Base-by-base conservation (phyloP, 2,113 vertebrate genomes). In the Rana temporaria region DNA sequence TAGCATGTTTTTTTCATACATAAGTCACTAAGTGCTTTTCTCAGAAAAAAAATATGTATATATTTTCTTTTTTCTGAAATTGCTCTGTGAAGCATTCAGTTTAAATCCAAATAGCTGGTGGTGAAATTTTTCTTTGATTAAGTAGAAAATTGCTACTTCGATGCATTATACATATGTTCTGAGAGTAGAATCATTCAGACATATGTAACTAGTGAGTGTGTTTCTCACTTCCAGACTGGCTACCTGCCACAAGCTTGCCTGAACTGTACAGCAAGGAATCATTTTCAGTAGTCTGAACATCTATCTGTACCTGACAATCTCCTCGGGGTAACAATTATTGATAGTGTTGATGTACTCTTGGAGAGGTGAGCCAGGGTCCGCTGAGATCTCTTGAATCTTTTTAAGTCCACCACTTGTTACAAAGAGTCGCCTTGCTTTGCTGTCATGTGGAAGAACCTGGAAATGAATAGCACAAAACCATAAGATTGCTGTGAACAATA, bases 331-430 rank as follows among this genome's bases (percentile, higher is more conserved):
- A 85, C 97, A 99, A 87, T 66, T 90, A 87, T 98, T 98, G 90
- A 99, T 96, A 81, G 90, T 81, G 78, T 93, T 94, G 89, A 98
- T 98, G 84, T 98, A 92, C 80, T 97, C 96, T 79, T 96, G 94
- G 71, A 99, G 93, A 77, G 89, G 81, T 6, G 98, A 98, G 7
- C 96, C 96, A 0, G 96, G 90, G 72, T 98, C 96, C 14, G 95
- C 95, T 73, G 95, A 87, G 83, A 99, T 96, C 91, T 99, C 97
- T 85, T 97, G 98, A 84, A 99, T 84, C 86, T 97, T 98, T 92
- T 96, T 97, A 85, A 99, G 92, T 30, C 96, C 96, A 38, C 97
- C 98, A 48, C 94, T 99, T 83, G 95, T 98, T 78, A 99, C 97
- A 87, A 99, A 98, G 83, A 97, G 90, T 73, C 96, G 90, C 0